Base-by-base conservation (phyloP, 2,888 invertebrate genomes). In the Cheilosia scutellata region DNA sequence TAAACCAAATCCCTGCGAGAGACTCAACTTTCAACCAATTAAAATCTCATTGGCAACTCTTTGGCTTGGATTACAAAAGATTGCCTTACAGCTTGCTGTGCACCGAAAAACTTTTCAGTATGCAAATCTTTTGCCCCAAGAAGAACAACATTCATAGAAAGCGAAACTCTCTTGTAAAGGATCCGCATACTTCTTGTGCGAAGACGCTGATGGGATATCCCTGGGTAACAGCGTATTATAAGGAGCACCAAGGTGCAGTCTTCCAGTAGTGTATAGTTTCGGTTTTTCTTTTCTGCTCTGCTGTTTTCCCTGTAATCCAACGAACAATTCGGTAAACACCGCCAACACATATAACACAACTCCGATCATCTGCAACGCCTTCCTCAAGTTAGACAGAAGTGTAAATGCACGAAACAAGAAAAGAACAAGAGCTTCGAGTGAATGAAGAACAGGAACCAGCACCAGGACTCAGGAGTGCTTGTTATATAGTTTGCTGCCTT, bases 21-120 rank as follows among this genome's bases (percentile, higher is more conserved):
- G 68, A 68, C 63, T 79, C 79, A 79, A 74, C 83, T 83, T 83
- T 33, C 42, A 74, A 79, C 78, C 83, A 83, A 83, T 83, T 83
- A 83, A 78, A 83, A 83, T 83, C 83, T 83, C 83, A 83, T 83
- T 83, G 79, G 72, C 74, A 79, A 83, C 74, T 57, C 79, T 68
- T 79, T 74, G 72, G 83, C 68, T 74, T 42, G 79, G 79, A 83
- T 83, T 83, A 83, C 83, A 83, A 11, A 44, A 20, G 51, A 83
- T 47, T 83, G 51, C 16, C 47, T 6, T 16, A 16, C 16, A 16
- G 42, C 44, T 42, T 42, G 31, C 31, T 47, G 55, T 57, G 49
- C 16, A 63, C 40, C 51, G 72, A 78, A 68, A 78, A 72, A 78
- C 66, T 72, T 78, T 78, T 29, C 62, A 72, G 13, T 53, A 83